These are phyloP conservation scores for Gymnocephalus cernua DNA, from an alignment of 2,113 vertebrate species.

Conservation along the genomic window DNA sequence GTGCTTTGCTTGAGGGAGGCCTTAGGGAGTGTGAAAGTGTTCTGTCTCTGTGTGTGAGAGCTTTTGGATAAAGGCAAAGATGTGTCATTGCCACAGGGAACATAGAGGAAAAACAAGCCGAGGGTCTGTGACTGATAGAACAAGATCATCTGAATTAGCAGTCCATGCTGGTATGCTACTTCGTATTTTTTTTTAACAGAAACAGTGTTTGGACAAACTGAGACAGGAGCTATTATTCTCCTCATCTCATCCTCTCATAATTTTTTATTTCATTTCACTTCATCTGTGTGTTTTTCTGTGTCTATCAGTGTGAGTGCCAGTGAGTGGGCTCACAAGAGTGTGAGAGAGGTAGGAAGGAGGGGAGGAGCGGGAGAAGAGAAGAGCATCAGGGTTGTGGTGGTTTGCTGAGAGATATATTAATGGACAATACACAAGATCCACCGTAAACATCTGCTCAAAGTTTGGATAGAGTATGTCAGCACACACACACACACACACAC, in stretches of 20 bases:
- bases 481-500: not conserved
- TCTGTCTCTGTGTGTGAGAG: conserved; percentile 3
- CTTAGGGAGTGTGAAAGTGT: conserved; percentile 27
- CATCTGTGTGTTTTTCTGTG: conserved; percentile 52
- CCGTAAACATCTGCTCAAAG: conserved; percentile 17
- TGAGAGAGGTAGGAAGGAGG: conserved; percentile 35
- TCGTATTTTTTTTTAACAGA: not conserved
- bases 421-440: conserved; percentile 23
- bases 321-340: conserved; percentile 55
- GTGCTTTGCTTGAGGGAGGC: conserved; percentile 41
- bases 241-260: conserved; percentile 44
- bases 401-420: conserved; percentile 38
- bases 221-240: conserved; percentile 35
- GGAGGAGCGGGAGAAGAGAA: conserved; percentile 45
- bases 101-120: not conserved
- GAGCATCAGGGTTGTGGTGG: not conserved
- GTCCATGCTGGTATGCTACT: not conserved
- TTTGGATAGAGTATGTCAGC: conserved; percentile 27
- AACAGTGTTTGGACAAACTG: conserved; percentile 28
- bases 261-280: conserved; percentile 60
- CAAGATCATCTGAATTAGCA: conserved; percentile 32
- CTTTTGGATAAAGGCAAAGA: not conserved
- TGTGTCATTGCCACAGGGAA: conserved; percentile 27
- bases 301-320: conserved; percentile 61
- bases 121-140: conserved; percentile 8